Base-by-base conservation (phyloP, 2,113 vertebrate species). In the Balaeniceps rex region DNA sequence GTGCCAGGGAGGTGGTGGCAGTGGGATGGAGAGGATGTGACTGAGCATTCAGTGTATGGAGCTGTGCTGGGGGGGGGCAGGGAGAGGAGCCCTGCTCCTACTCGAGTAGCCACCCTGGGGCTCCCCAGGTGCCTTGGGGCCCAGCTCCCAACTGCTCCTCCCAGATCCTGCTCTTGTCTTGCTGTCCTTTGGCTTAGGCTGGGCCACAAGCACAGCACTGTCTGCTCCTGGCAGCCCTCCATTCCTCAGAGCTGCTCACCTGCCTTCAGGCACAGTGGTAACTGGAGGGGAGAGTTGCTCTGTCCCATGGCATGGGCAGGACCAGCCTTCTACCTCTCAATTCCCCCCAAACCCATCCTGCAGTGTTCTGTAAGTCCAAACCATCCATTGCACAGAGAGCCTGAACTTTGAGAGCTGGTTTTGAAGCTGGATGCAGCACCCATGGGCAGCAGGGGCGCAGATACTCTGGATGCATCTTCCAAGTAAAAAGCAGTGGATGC, bases 31-130 rank as follows among this genome's bases (percentile, higher is more conserved):
- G 36, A 42, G 29, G 65, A 23, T 42, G 15, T 14, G 31, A 23
- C 24, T 11, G 63, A 71, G 65, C 29, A 17, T 22, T 26, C 60
- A 22, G 31, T 3, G 1, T 13, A 22, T 10, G 29, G 22, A 38
- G 44, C 2, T 1, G 12, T 58, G 52, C 52, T 19, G 2, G 52
- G 26, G 13, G 3, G 17, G 6, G 13, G n/a, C n/a, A n/a, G n/a
- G n/a, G n/a, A n/a, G n/a, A n/a, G 46, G 47, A 40, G 17, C 29
- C 15, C 33, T 9, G 7, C 31, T 66, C 19, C 51, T 46, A 19
- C 33, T 29, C 4, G 2, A 55, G 51, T 19, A 36, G 51, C 25
- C 21, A 24, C 25, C 7, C 15, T 15, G 33, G 15, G 25, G 16
- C 25, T 55, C 38, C 60, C 18, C 0, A 0, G 19, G 19, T 36